A percentile compares a stretch with the other conserved stretches of the same genome.
Evolutionary conservation across 2,113 vertebrate genomes (phyloP).

Genomic region (Circaetus gallicus): DNA sequence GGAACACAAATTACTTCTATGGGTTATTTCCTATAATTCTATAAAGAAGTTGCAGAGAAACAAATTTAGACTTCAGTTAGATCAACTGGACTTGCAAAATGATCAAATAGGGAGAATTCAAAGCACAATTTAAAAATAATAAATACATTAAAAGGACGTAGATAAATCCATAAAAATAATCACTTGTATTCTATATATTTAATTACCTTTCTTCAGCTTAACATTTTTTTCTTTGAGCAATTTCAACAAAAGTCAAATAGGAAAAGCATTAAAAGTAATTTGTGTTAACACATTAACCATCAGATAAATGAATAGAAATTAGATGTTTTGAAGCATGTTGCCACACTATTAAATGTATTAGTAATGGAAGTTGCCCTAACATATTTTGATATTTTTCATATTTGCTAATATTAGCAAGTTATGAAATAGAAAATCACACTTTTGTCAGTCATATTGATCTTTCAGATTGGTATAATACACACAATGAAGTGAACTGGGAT

Average conservation of each 20-base stretch:
- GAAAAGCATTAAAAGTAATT: not conserved
- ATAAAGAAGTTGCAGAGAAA: not conserved
- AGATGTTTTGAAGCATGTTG: not conserved
- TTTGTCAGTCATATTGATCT: not conserved
- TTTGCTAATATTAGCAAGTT: not conserved
- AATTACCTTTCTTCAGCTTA: not conserved
- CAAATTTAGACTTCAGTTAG: not conserved
- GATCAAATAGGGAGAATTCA: not conserved
- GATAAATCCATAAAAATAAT: not conserved
- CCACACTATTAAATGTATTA: not conserved
- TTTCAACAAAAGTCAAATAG: not conserved
- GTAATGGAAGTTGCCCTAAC: not conserved
- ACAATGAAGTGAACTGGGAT: not conserved
- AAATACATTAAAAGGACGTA: not conserved
- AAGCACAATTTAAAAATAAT: not conserved
- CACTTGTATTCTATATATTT: not conserved
- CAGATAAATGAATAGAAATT: not conserved
- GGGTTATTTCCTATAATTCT: not conserved
- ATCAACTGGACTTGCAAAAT: not conserved
- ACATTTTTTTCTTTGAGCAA: not conserved
- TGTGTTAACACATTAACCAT: not conserved
- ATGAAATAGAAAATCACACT: not conserved
- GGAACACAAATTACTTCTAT: not conserved
- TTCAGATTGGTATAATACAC: not conserved
- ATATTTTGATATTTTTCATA: not conserved